Base-by-base conservation (phyloP, 2,888 invertebrate species). In the Sesamia inferens region DNA sequence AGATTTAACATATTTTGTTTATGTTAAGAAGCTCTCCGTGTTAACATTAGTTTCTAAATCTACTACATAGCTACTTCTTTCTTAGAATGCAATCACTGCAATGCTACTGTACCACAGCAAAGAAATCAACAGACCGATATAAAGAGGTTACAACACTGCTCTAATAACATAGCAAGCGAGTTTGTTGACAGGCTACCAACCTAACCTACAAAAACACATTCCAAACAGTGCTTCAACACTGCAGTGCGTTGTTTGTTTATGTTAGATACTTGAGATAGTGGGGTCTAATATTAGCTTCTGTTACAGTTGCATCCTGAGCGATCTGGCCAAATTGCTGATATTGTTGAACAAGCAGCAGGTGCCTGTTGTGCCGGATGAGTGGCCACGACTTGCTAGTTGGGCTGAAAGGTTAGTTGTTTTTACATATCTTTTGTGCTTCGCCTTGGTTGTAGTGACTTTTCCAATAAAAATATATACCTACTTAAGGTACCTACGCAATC, bases 311-410 rank as follows among this genome's bases (percentile, higher is more conserved):
- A 92, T 96, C 93, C 96, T 96, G 88, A 96, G 98, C 78, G 98
- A 98, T 92, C 96, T 98, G 88, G 98, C 98, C 69, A 98, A 98
- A 95, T 97, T 98, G 87, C 96, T 98, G 77, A 97, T 98, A 84
- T 95, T 98, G 81, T 95, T 98, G 69, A 98, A 98, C 94, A 97
- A 98, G 87, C 98, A 98, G 85, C 97, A 97, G 85, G 97, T 98
- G 84, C 97, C 97, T 6, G 96, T 97, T 63, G 97, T 98, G 22
- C 98, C 98, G 11, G 97, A 98, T 65, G 98, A 98, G 88, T 98
- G 98, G 98, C 97, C 97, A 86, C 97, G 98, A 76, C 96, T 98
- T 48, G 97, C 98, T 74, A 97, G 97, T 82, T 98, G 98, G 98
- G 98, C 98, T 19, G 98, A 98, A 90, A 97, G 98, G 94, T 97